Percentiles rank a stretch among this genome's conserved stretches.
These are phyloP conservation scores for Lypha dubia DNA, from an alignment of 2,888 invertebrate genomes.

Conservation along the genomic window DNA sequence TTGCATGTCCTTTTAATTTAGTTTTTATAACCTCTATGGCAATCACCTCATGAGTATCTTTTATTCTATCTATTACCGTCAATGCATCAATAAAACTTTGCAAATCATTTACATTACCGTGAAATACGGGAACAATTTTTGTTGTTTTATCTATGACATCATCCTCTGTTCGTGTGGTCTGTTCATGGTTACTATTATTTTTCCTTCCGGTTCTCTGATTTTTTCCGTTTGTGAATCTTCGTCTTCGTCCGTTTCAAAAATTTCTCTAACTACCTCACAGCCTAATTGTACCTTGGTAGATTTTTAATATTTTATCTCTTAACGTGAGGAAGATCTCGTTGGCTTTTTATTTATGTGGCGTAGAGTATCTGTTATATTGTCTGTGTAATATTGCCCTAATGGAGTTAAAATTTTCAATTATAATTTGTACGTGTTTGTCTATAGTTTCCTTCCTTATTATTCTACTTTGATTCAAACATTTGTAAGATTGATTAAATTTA, in stretches of 20 bases:
- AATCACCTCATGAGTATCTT: neutral
- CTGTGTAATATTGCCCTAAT: neutral
- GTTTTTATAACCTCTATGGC: neutral
- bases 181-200: neutral
- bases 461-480: neutral
- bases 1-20: neutral
- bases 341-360: neutral
- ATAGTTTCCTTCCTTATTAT: neutral
- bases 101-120: neutral
- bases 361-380: neutral
- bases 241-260: neutral
- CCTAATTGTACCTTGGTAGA: neutral
- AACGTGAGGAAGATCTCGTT: neutral
- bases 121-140: neutral
- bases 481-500: neutral
- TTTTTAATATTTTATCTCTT: too few relatives aligned
- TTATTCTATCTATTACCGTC: neutral
- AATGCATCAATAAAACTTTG: neutral
- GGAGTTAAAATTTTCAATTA: neutral
- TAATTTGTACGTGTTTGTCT: neutral
- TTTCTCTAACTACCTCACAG: neutral
- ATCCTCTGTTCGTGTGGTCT: conserved; percentile 1
- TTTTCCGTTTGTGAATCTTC: neutral
- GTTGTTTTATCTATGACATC: conserved; percentile 4
- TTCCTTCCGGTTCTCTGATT: too few relatives aligned